Base-by-base conservation (phyloP, 2,113 vertebrate genomes). In the Bubalus kerabau region DNA sequence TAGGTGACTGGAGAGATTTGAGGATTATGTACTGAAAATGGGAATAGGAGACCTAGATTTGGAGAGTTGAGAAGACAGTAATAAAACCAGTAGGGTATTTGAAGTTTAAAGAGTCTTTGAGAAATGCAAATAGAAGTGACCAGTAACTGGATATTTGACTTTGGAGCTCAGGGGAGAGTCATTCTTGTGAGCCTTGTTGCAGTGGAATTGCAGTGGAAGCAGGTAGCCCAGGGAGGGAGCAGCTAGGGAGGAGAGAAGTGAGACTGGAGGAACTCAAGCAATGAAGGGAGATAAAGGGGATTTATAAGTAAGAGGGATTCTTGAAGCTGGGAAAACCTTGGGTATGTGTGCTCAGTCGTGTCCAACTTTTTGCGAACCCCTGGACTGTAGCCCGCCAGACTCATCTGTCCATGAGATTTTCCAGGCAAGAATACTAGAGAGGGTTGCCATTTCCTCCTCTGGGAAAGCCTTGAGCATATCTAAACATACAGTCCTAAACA, bases 141-240 rank as follows among this genome's bases (percentile, higher is more conserved):
- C 15, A 59, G 64, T 52, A 9, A 24, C 36, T 86, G 56, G n/a
- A 19, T 48, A n/a, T 46, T 36, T 26, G 85, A 57, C 43, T 48
- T 14, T 56, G 83, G 32, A 71, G 14, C 54, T 71, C 86, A 71
- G 78, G 32, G 52, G 11, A 67, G 40, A 17, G 36, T 86, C 50
- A 46, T 80, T 17, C 8, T 2, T 54, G 7, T 36, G 64, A 52
- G 14, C 11, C 0, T 19, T 15, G 21, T 1, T 2, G 9, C 28
- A 8, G 15, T 50, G 4, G 32, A 71, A 60, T 2, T 2, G 12
- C n/a, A 8, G 19, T 30, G 2, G 46, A 74, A 71, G 57, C 59
- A 32, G 46, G 13, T 14, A 71, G 12, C 85, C 50, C 32, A 40
- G 7, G 67, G 54, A 52, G 28, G 40, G 56, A 48, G 2, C 10